Evolutionary conservation across 2,113 vertebrate genomes (phyloP).

Genomic region (Ciconia boyciana): DNA sequence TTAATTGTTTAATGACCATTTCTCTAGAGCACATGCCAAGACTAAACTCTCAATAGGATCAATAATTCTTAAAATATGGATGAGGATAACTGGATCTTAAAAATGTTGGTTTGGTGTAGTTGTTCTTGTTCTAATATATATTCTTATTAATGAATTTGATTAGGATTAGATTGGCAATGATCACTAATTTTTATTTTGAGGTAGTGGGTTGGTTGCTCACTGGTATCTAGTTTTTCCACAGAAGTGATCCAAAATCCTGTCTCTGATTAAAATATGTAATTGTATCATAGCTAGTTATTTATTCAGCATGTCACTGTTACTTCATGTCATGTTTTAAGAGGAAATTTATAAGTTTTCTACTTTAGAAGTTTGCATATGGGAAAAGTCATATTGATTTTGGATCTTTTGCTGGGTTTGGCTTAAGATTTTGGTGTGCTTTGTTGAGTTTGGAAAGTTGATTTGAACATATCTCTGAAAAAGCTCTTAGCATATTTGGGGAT

Average conservation of each 20-base stretch:
- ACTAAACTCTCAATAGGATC: neutral
- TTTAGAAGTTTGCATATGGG: constrained; percentile 44
- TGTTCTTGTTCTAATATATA: neutral
- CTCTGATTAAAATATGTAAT: constrained; percentile 49
- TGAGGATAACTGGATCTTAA: neutral
- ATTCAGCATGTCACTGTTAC: constrained; percentile 37
- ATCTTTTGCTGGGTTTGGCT: neutral
- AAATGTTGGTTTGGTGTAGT: neutral
- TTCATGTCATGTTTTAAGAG: constrained; percentile 18
- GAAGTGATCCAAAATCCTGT: constrained; percentile 41
- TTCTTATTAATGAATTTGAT: neutral
- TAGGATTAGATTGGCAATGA: neutral
- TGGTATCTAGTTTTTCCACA: constrained; percentile 14
- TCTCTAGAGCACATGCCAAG: neutral
- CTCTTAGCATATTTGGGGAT: neutral
- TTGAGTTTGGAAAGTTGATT: constrained; percentile 23
- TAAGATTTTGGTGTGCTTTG: constrained; percentile 14
- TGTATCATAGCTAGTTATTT: constrained; percentile 30
- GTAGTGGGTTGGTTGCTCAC: neutral
- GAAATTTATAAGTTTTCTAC: constrained; percentile 48
- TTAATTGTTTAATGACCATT: neutral
- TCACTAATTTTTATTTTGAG: constrained; percentile 21
- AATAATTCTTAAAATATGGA: neutral
- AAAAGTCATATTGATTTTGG: constrained; percentile 58
- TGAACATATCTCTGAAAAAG: constrained; percentile 14